These are phyloP conservation scores for Scalopus aquaticus DNA, from an alignment of 2,113 vertebrate genomes.

Conservation along the genomic window DNA sequence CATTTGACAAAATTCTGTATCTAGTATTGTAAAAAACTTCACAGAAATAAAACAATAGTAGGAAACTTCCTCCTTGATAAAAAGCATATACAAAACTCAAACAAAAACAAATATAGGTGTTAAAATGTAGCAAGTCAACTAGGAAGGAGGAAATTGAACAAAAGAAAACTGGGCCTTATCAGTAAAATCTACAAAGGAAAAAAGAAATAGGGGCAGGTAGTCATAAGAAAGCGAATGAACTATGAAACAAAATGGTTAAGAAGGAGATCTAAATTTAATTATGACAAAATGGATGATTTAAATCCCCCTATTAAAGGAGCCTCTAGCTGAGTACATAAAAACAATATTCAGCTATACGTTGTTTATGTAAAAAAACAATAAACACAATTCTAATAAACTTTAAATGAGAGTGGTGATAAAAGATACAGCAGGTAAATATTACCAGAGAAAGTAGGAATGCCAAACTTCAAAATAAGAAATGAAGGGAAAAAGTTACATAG, in stretches of 20 bases:
- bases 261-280: neutral
- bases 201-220: neutral
- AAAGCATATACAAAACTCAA: neutral
- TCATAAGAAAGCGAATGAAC: slow-evolving; percentile 2
- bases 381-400: neutral
- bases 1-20: no score
- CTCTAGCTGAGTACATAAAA: neutral
- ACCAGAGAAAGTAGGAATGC: neutral
- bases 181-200: neutral
- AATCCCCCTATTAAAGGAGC: neutral
- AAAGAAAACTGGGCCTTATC: neutral
- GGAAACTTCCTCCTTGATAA: no score
- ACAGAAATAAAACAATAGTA: no score
- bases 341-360: neutral
- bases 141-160: neutral
- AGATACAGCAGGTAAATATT: neutral
- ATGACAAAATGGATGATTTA: neutral
- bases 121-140: neutral
- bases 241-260: neutral
- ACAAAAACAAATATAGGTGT: neutral
- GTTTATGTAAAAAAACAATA: neutral
- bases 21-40: no score
- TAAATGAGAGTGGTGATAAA: neutral
- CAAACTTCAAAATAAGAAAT: neutral
- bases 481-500: neutral